Evolutionary conservation across 2,113 vertebrate species (phyloP).

Genomic region (Gymnocephalus cernua): DNA sequence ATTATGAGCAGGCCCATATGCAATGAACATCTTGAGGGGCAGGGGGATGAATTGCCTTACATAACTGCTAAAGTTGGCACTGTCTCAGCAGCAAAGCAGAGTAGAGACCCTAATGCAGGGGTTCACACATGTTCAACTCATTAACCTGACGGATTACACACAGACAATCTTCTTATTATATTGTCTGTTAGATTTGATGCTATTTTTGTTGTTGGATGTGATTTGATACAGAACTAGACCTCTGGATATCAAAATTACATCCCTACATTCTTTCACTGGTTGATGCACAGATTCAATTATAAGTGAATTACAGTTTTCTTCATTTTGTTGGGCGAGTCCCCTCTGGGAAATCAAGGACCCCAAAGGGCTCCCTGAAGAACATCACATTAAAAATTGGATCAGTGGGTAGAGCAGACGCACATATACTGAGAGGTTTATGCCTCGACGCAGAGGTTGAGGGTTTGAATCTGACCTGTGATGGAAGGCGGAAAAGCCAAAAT

Average conservation of each 20-base stretch:
- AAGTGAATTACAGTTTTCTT: conserved; percentile 11
- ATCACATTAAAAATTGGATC: background rate
- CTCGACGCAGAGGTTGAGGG: too few relatives aligned
- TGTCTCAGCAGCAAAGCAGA: conserved; percentile 7
- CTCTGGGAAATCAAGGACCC: conserved; percentile 5
- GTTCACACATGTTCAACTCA: conserved; percentile 2
- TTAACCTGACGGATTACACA: background rate
- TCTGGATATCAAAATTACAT: conserved; percentile 8
- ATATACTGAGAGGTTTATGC: too few relatives aligned
- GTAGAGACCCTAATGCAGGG: background rate
- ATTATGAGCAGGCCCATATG: conserved; percentile 40
- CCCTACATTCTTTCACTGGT: background rate
- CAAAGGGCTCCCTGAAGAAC: conserved; percentile 9
- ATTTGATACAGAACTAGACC: conserved; percentile 11
- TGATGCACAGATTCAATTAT: conserved; percentile 21
- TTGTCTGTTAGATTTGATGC: conserved; percentile 2
- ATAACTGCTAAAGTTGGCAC: conserved; percentile 43
- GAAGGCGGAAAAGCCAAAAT: too few relatives aligned
- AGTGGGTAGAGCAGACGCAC: too few relatives aligned
- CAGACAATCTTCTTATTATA: conserved; percentile 2
- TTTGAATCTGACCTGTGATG: too few relatives aligned
- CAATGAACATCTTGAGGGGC: conserved; percentile 57
- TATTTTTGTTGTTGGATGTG: conserved; percentile 30
- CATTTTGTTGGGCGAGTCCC: background rate
- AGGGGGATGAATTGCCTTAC: conserved; percentile 54